Evolutionary conservation across 2,797 vertebrate genomes (phyloP), one percentile per base, ranked within the genome.

Genomic region (Manis javanica): DNA sequence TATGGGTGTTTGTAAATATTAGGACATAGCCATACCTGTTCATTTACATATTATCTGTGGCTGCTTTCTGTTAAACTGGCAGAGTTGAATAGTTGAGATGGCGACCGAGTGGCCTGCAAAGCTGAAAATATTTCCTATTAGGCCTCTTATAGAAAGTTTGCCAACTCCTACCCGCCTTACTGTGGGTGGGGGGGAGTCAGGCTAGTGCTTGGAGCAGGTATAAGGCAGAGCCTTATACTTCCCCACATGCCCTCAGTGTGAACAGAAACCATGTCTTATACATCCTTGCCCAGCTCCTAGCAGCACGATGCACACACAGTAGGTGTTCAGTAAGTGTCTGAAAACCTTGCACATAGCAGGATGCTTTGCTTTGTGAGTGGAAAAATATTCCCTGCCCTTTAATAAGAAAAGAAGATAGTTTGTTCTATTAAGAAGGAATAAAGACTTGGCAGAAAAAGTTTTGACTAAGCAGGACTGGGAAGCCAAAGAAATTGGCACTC

Each of bases 381-480:
- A 34, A 86, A 87, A 51, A 26, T 49, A 72, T 21, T 69, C 34
- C 64, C 69, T 82, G 63, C 57, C 39, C 89, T 42, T 89, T 63
- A 51, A 23, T 21, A 87, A 92, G 66, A 87, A 95, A 63, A 39
- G 64, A 87, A 94, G 90, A 71, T 23, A 64, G 4, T 86, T 46
- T 26, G 64, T 78, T 91, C 46, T 89, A 0, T 72, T 46, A 74
- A n/a, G 77, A 51, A 92, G 69, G n/a, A 59, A 9, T 85, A n/a
- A 77, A 88, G 68, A 29, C n/a, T 74, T 86, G 77, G 82, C 78
- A 91, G 72, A 31, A 61, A 66, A 81, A 53, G 37, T 68, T 72
- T 82, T n/a, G 51, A 39, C 23, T 16, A 14, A 77, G 55, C 42
- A 85, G 81, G 68, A 29, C 16, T 46, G n/a, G 12, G 61, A 86